Evolutionary conservation across 2,113 vertebrate species (phyloP), one percentile per base, ranked within the genome.

Genomic region (Hemibagrus wyckioides): DNA sequence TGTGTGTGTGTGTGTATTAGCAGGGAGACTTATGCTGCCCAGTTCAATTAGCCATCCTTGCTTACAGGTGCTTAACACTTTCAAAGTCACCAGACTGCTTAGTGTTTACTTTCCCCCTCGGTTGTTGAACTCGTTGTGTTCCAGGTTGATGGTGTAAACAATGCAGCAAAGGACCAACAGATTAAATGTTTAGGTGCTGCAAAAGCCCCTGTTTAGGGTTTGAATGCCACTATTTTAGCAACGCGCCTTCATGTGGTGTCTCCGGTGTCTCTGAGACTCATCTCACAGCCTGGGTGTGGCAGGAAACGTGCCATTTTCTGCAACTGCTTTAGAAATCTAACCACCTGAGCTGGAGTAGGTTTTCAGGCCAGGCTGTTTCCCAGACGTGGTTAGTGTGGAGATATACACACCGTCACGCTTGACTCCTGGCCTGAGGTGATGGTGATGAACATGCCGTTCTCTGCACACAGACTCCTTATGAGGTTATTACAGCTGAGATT

Each of bases 251-350:
- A 48, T 39, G 11, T 41, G 21, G 30, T 30, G 8, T 69, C 17
- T 41, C 41, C 1, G 63, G 41, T 56, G 41, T 54, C 28, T 21
- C 23, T 23, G 54, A 54, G 14, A 19, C 63, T 84, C 59, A 54
- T 80, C 39, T 80, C 41, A 57, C 54, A 82, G 57, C 39, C 39
- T 23, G 56, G 41, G 80, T 36, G 84, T 86, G 73, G 67, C 67
- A 56, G 63, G 69, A 75, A 52, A 65, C 52, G 8, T 83, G 81
- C 80, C 50, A 33, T 82, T 79, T 71, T 36, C n/a, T 77, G 79
- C 76, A 41, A 59, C 50, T 67, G 69, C 82, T 87, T 82, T 79
- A 76, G 65, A 90, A 82, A 84, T 21, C 6, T 44, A 14, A 88
- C 17, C 61, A 63, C 80, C 73, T 59, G 39, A 28, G 59, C 52